Percentiles rank a stretch among this genome's conserved stretches.
phyloP scores from a whole-genome alignment of 1,140 invertebrate genomes.

The Drosophila suzukii region DNA sequence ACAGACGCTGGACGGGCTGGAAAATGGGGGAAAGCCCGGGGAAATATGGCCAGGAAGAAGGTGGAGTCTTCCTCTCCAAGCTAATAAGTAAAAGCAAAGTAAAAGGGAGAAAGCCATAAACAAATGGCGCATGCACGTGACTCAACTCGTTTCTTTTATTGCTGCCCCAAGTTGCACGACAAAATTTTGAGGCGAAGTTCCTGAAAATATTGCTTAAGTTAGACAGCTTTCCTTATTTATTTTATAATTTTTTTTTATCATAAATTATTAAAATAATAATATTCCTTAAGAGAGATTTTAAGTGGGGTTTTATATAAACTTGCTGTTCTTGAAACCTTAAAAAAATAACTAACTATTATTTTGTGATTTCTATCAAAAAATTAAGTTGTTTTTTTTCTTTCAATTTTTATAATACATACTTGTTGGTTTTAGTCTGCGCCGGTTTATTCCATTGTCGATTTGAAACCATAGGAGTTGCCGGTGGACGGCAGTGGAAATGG shows the following conservation, averaged over 20 bases:
- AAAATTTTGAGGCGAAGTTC: neutral
- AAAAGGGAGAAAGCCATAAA: slow-evolving; percentile 57
- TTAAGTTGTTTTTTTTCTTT: no score
- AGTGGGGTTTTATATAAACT: no score
- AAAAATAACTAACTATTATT: no score
- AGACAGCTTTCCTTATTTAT: neutral
- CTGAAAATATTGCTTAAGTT: neutral
- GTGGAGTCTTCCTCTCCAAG: slow-evolving; percentile 3
- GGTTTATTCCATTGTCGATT: slow-evolving; percentile 7
- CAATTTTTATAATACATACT: neutral
- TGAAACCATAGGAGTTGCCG: slow-evolving; percentile 9
- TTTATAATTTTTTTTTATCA: neutral
- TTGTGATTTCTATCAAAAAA: no score
- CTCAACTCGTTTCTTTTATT: slow-evolving; percentile 8
- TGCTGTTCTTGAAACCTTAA: no score
- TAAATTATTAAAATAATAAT: no score
- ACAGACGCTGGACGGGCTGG: neutral
- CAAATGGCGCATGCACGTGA: slow-evolving; percentile 68
- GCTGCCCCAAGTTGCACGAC: neutral
- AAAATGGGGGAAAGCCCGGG: neutral
- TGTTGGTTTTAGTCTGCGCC: neutral
- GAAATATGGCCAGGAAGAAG: neutral
- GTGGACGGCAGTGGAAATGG: neutral
- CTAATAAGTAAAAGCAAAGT: slow-evolving; percentile 52
- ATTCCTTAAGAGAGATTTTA: no score